Evolutionary conservation across 1,140 invertebrate genomes (phyloP), one percentile per base, ranked within the genome.

Genomic region (Trichoplusia ni): DNA sequence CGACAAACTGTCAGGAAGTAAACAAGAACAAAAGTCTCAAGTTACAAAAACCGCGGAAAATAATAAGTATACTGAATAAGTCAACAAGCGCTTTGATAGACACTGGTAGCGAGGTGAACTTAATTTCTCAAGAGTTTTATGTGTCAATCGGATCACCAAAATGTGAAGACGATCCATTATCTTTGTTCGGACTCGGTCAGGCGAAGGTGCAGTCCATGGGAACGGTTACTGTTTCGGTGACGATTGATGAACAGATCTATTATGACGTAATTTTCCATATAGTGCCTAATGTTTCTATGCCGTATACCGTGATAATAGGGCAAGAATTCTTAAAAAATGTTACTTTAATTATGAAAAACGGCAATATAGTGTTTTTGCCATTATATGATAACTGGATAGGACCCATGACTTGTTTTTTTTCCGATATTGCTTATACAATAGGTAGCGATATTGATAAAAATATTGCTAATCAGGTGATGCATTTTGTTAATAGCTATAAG

Each of bases 11-110:
- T n/a, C n/a, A n/a, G n/a, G 18, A 42, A 2, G 53, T 58, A 27
- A 58, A 58, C 37, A 42, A 40, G n/a, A n/a, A n/a, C n/a, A n/a
- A 58, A 35, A 35, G 11, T 25, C 53, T 6, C 13, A 27, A 23
- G 21, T 9, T 2, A n/a, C n/a, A 58, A 25, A 40, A 58, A 29
- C 16, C 37, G 16, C 6, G 21, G 21, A 38, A 54, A 31, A 37
- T 37, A 3, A 11, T 54, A 21, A 21, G 7, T 51, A 14, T 21
- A 13, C 35, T 29, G 49, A 19, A 35, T 18, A 35, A 19, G n/a
- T n/a, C 9, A 11, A 23, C 25, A 23, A 19, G 21, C 9, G 7
- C 29, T 33, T 9, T 53, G 1, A 21, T 53, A 2, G 46, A 29
- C 14, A 4, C 23, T 4, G 46, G 46, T n/a, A 29, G 46, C 14